phyloP scores from a whole-genome alignment of 2,113 vertebrate genomes.

The Toxotes chatareus region DNA sequence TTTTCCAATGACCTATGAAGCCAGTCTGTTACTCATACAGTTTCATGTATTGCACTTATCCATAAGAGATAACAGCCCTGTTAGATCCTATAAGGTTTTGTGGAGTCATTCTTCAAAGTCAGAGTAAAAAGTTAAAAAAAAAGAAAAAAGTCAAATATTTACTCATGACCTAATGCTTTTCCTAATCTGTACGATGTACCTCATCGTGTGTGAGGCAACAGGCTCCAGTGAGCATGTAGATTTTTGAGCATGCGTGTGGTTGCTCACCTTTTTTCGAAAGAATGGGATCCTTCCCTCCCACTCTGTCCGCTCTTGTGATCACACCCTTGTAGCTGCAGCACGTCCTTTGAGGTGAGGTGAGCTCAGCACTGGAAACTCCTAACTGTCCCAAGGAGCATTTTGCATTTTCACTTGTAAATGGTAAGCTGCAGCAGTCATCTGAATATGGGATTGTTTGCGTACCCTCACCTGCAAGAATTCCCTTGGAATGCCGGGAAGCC shows the following conservation, averaged over 20 bases:
- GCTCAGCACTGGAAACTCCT: background rate
- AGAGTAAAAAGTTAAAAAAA: background rate
- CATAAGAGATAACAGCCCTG: constrained; percentile 32
- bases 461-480: constrained; percentile 77
- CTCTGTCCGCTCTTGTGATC: constrained; percentile 50
- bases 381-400: background rate
- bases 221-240: constrained; percentile 25
- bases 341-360: constrained; percentile 12
- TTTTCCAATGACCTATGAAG: constrained; percentile 30
- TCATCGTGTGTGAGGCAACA: constrained; percentile 10
- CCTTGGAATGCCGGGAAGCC: constrained; percentile 70
- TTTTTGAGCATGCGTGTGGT: constrained; percentile 38
- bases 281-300: constrained; percentile 54
- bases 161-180: constrained; percentile 12
- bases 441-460: constrained; percentile 40
- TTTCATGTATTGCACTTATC: constrained; percentile 7
- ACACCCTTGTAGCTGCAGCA: constrained; percentile 40
- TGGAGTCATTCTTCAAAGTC: constrained; percentile 31
- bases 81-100: constrained; percentile 1
- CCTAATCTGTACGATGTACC: constrained; percentile 23
- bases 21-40: constrained; percentile 33
- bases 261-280: constrained; percentile 64
- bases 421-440: constrained; percentile 15
- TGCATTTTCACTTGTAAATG: background rate
- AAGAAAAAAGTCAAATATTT: constrained; percentile 43